phyloP scores from a whole-genome alignment of 2,797 vertebrate species.

The Clarias fuscus region DNA sequence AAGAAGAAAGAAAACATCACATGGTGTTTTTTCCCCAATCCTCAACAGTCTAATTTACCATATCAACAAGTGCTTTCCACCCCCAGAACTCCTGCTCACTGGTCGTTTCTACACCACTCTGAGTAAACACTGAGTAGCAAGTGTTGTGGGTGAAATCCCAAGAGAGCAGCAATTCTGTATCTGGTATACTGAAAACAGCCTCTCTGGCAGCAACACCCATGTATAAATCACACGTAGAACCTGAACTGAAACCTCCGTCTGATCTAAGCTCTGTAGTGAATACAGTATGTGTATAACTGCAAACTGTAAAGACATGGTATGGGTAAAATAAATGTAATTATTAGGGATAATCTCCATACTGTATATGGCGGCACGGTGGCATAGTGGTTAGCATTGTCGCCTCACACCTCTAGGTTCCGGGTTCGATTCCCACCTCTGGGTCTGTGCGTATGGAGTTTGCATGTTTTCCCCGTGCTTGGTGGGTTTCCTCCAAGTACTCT shows the following conservation, averaged over 20 bases:
- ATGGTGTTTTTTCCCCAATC: background rate
- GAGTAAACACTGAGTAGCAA: background rate
- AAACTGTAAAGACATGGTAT: background rate
- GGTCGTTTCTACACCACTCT: background rate
- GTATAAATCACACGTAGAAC: background rate
- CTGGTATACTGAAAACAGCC: background rate
- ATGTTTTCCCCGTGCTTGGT: no score
- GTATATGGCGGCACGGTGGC: no score
- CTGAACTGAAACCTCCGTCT: background rate
- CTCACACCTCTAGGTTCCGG: no score
- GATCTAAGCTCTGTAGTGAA: background rate
- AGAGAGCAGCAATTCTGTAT: background rate
- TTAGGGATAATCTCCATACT: no score
- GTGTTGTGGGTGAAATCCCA: slow-evolving; percentile 2
- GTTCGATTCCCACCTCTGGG: no score
- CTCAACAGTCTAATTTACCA: background rate
- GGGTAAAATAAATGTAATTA: background rate
- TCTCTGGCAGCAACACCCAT: background rate
- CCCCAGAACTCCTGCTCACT: background rate
- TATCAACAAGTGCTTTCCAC: background rate
- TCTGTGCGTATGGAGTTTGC: no score
- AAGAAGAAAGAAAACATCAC: background rate
- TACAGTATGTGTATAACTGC: background rate
- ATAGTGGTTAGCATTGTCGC: no score
- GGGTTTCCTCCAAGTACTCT: no score